A percentile compares a stretch with the other conserved stretches of the same genome.
Evolutionary conservation across 2,797 vertebrate species (phyloP).

Genomic region (Silurus lanzhouensis): DNA sequence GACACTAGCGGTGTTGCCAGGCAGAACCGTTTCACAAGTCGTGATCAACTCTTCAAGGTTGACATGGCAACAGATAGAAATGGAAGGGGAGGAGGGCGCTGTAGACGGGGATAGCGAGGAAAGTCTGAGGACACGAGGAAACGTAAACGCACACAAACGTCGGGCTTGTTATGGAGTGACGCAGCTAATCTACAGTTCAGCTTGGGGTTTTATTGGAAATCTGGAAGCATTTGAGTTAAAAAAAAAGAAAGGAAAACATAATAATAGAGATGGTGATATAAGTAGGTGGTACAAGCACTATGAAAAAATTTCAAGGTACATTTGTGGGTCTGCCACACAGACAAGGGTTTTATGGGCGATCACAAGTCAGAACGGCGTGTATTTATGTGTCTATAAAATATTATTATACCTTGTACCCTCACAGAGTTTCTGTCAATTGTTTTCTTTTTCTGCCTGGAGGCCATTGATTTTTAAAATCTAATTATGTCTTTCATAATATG

Average conservation of each 20-base stretch:
- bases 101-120: conserved; percentile 5
- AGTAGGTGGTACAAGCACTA: background rate
- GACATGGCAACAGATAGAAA: conserved; percentile 70
- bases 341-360: background rate
- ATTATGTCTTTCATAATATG: too few relatives aligned
- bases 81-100: conserved; percentile 17
- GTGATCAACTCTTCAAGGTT: conserved; percentile 69
- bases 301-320: background rate
- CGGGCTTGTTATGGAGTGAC: background rate
- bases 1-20: conserved; percentile 60
- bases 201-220: background rate
- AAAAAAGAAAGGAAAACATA: background rate
- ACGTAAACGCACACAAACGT: conserved; percentile 8
- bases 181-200: background rate
- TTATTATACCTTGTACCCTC: background rate
- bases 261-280: background rate
- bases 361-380: background rate
- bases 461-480: too few relatives aligned
- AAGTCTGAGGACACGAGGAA: conserved; percentile 10
- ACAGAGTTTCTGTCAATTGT: background rate
- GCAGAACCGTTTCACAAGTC: conserved; percentile 65
- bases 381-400: background rate
- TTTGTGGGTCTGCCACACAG: background rate
- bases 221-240: background rate
- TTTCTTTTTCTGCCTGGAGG: background rate